These are phyloP conservation scores for Sphaerophoria taeniata DNA, from an alignment of 2,888 invertebrate species.

Conservation along the genomic window DNA sequence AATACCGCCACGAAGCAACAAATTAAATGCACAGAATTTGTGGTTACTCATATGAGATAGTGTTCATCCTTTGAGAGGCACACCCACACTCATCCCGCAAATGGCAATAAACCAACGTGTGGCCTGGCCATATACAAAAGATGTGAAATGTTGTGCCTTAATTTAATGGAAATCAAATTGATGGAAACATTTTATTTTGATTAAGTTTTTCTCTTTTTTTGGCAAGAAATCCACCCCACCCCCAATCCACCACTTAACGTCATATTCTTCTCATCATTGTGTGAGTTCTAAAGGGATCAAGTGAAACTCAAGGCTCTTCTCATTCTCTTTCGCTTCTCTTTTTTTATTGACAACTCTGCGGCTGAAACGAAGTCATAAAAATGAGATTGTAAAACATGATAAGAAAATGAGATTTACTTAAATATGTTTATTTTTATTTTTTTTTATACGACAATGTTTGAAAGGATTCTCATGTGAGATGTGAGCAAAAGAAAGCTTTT, in stretches of 20 bases:
- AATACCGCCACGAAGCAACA: constrained; percentile 69
- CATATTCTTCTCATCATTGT: background rate
- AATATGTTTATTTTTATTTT: background rate
- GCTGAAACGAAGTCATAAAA: constrained; percentile 31
- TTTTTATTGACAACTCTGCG: constrained; percentile 31
- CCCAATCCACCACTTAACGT: background rate
- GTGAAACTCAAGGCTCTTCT: constrained; percentile 3
- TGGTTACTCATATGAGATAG: constrained; percentile 20
- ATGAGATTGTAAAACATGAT: constrained; percentile 34
- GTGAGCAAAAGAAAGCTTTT: background rate
- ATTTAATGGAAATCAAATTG: constrained; percentile 69
- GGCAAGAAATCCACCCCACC: constrained; percentile 16
- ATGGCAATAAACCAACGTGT: background rate
- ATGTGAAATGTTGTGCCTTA: constrained; percentile 17
- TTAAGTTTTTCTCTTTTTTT: constrained; percentile 29
- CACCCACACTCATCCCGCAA: background rate
- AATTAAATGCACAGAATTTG: constrained; percentile 67
- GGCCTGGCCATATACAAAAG: background rate
- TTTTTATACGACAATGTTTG: constrained; percentile 13
- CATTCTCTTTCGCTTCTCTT: background rate
- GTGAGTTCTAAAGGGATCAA: constrained; percentile 23
- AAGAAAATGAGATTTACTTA: constrained; percentile 30
- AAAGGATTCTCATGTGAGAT: constrained; percentile 10
- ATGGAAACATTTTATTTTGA: constrained; percentile 63
- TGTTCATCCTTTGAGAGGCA: constrained; percentile 21